Conservation (phyloP, 2,888 invertebrate species). For the Agrotis segetum region DNA sequence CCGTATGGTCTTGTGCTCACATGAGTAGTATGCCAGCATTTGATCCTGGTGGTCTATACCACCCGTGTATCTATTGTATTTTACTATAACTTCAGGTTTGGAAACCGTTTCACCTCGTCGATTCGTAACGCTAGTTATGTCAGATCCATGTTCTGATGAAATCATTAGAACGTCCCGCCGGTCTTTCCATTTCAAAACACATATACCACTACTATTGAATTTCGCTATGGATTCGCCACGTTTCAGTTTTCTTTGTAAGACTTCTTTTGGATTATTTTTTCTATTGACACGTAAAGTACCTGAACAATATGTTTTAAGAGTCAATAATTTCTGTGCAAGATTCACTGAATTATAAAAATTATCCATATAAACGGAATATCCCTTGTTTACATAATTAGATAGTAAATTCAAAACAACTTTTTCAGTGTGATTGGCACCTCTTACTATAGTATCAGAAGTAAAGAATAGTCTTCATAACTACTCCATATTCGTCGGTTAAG, state of each 20-base stretch:
- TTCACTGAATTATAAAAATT: not conserved
- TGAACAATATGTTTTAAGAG: too few species aligned
- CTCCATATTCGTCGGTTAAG: not conserved
- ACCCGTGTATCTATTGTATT: slow-evolving; percentile 50
- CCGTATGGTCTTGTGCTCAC: slow-evolving; percentile 46
- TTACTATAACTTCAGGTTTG: slow-evolving; percentile 50
- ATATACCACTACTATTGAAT: slow-evolving; percentile 60
- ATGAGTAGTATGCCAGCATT: slow-evolving; percentile 43
- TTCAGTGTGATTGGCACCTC: not conserved
- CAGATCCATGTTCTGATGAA: slow-evolving; percentile 62
- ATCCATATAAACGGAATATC: not conserved
- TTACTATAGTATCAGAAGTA: too few species aligned
- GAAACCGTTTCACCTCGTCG: slow-evolving; percentile 38
- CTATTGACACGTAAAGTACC: not conserved
- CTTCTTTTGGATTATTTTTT: not conserved
- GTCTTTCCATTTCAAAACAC: slow-evolving; percentile 70
- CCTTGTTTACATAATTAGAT: not conserved
- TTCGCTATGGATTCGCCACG: slow-evolving; percentile 8
- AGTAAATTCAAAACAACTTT: slow-evolving; percentile 1
- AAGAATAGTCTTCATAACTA: too few species aligned
- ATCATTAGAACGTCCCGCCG: slow-evolving; percentile 68
- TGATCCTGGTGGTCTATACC: slow-evolving; percentile 45
- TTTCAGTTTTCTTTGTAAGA: not conserved
- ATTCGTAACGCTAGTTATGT: slow-evolving; percentile 45
- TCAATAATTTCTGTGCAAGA: not conserved